phyloP scores from a whole-genome alignment of 2,113 vertebrate genomes.

The Hippocampus comes region DNA sequence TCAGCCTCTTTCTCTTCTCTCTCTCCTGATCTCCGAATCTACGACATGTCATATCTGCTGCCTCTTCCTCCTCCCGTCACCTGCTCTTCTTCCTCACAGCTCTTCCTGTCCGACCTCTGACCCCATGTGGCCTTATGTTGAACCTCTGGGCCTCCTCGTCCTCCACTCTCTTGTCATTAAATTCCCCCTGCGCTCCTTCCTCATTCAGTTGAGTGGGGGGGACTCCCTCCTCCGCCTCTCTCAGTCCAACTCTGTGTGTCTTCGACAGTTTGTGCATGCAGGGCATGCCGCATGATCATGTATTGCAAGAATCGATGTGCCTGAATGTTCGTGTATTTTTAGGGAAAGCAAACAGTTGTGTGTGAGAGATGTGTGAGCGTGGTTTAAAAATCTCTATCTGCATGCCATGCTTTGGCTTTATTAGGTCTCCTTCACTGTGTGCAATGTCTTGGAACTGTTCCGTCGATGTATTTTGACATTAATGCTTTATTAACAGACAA shows the following conservation, averaged over 20 bases:
- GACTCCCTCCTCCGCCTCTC: slow-evolving; percentile 61
- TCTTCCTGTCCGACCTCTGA: slow-evolving; percentile 84
- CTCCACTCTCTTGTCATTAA: slow-evolving; percentile 66
- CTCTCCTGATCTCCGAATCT: slow-evolving; percentile 46
- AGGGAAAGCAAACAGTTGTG: not conserved
- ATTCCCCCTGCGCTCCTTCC: slow-evolving; percentile 58
- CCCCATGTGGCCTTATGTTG: slow-evolving; percentile 82
- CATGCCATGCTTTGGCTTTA: slow-evolving; percentile 72
- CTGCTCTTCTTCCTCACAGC: slow-evolving; percentile 73
- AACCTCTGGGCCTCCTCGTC: slow-evolving; percentile 77
- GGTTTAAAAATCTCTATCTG: slow-evolving; percentile 43
- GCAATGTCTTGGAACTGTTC: slow-evolving; percentile 44
- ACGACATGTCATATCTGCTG: slow-evolving; percentile 71
- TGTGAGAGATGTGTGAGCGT: slow-evolving; percentile 15
- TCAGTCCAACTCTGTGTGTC: slow-evolving; percentile 65
- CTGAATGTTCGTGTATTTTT: slow-evolving; percentile 13
- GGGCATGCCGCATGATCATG: slow-evolving; percentile 66
- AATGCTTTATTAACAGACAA: slow-evolving; percentile 54
- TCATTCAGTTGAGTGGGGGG: slow-evolving; percentile 58
- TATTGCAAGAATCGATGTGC: slow-evolving; percentile 15
- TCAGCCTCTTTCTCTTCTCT: slow-evolving; percentile 27
- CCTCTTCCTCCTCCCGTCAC: slow-evolving; percentile 64
- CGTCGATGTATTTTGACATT: slow-evolving; percentile 42
- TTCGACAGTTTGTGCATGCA: slow-evolving; percentile 57
- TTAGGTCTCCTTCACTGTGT: slow-evolving; percentile 47